Conservation (phyloP, 2,888 invertebrate genomes). For the Cataglyphis rosenhaueri region DNA sequence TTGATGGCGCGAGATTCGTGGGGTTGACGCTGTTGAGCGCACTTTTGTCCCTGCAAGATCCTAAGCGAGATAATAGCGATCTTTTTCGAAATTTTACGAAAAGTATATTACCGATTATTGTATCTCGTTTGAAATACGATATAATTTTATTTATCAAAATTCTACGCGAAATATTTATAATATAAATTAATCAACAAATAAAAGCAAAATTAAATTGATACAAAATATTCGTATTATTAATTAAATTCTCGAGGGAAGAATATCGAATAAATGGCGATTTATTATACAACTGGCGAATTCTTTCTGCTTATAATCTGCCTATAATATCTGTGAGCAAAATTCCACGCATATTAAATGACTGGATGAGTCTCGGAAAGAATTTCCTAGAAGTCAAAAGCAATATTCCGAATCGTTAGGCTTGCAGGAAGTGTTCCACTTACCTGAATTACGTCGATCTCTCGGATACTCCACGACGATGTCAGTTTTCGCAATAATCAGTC, state of each 20-base stretch:
- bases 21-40: constrained; percentile 1
- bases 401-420: constrained; percentile 50
- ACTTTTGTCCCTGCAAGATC: not conserved
- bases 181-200: not conserved
- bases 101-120: not conserved
- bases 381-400: constrained; percentile 42
- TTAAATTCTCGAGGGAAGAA: not conserved
- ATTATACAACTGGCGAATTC: not conserved
- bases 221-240: not conserved
- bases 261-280: not conserved
- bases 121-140: not conserved
- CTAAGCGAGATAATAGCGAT: not conserved
- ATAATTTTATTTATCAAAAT: not conserved
- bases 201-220: not conserved
- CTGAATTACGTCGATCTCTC: constrained; percentile 22
- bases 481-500: constrained; percentile 48
- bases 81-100: not conserved
- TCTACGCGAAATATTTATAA: not conserved
- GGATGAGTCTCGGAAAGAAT: constrained; percentile 3
- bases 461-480: constrained; percentile 42
- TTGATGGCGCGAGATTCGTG: constrained; percentile 27
- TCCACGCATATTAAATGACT: constrained; percentile 20
- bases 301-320: constrained; percentile 23
- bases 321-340: not conserved
- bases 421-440: constrained; percentile 57